Percentiles rank a stretch among this genome's conserved stretches.
phyloP scores from a whole-genome alignment of 2,113 vertebrate species.

The Hippocampus mohnikei region DNA sequence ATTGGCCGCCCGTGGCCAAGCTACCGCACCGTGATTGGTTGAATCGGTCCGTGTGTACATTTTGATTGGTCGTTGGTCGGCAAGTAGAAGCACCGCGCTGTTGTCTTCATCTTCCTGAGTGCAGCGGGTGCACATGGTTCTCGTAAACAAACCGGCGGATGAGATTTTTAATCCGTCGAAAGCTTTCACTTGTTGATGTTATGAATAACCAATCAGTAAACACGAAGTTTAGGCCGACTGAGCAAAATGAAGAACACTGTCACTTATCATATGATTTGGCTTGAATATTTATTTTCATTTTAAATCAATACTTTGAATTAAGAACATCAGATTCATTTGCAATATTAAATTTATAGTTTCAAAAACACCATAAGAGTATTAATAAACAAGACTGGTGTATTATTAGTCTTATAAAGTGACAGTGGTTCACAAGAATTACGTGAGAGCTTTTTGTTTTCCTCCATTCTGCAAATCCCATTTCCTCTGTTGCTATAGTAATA shows the following conservation, averaged over 20 bases:
- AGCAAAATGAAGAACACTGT: neutral
- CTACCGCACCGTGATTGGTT: conserved; percentile 58
- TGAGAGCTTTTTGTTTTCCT: conserved; percentile 64
- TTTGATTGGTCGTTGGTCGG: conserved; percentile 65
- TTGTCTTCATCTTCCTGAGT: conserved; percentile 37
- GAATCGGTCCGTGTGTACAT: conserved; percentile 16
- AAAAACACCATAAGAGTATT: neutral
- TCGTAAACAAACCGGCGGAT: conserved; percentile 74
- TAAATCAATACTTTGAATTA: neutral
- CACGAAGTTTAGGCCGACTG: neutral
- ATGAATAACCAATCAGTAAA: neutral
- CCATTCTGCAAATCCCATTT: conserved; percentile 71
- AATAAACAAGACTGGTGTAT: neutral
- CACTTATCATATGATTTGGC: neutral
- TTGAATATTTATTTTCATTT: neutral
- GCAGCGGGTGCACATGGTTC: conserved; percentile 71
- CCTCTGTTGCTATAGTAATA: conserved; percentile 83
- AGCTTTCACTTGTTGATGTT: conserved; percentile 19
- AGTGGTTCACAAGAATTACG: conserved; percentile 45
- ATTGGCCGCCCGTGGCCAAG: conserved; percentile 60
- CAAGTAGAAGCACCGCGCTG: conserved; percentile 51
- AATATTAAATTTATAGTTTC: neutral
- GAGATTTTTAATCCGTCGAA: conserved; percentile 22
- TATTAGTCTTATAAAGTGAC: conserved; percentile 3
- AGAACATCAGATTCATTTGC: neutral